A percentile compares a stretch with the other conserved stretches of the same genome.
Conservation (phyloP, 2,113 vertebrate species). For the Recurvirostra avosetta region DNA sequence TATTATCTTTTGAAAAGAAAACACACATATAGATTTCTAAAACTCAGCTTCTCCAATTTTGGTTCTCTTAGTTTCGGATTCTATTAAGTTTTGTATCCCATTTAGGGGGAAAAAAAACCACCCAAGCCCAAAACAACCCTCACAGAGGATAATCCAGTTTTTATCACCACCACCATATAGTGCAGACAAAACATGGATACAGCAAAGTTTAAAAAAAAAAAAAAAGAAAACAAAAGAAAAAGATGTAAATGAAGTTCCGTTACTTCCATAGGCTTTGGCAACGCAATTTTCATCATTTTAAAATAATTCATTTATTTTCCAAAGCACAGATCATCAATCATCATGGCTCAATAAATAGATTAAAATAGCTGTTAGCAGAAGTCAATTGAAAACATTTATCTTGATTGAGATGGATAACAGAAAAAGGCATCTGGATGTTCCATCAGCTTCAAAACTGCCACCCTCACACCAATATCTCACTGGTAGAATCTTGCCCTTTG, state of each 20-base stretch:
- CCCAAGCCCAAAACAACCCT: neutral
- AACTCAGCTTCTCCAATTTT: neutral
- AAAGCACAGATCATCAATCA: neutral
- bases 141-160: neutral
- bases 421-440: neutral
- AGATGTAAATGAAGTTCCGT: neutral
- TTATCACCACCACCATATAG: neutral
- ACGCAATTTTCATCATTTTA: neutral
- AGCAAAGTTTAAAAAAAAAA: neutral
- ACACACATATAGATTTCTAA: neutral
- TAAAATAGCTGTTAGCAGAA: neutral
- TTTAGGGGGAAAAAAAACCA: neutral
- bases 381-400: neutral
- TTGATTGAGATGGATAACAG: neutral
- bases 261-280: neutral
- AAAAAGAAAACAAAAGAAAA: neutral
- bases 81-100: neutral
- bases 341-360: neutral
- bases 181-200: neutral
- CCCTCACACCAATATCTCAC: neutral
- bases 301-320: neutral
- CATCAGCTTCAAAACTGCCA: neutral
- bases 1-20: neutral
- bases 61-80: neutral
- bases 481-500: neutral